phyloP scores from a whole-genome alignment of 2,113 vertebrate genomes.

The Phalacrocorax brasilianus region DNA sequence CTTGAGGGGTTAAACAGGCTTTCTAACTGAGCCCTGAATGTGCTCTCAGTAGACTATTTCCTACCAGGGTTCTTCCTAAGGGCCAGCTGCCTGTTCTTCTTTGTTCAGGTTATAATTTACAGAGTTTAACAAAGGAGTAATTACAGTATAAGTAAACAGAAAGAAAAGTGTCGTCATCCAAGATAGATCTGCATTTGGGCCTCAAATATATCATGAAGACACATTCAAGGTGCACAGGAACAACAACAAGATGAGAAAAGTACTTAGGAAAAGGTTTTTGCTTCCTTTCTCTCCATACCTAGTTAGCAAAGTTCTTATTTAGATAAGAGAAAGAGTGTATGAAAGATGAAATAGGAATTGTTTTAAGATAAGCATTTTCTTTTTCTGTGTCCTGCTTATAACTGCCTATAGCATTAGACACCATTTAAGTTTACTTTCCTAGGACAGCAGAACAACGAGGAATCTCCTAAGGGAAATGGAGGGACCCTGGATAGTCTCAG shows the following conservation, averaged over 20 bases:
- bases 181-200: too few species aligned
- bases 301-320: background rate
- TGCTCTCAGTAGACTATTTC: background rate
- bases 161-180: background rate
- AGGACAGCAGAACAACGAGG: fast-evolving
- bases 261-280: background rate
- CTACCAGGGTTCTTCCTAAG: background rate
- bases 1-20: background rate
- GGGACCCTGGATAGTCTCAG: too few species aligned
- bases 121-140: background rate
- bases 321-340: background rate
- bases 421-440: background rate
- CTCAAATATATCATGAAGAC: background rate
- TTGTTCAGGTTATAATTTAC: background rate
- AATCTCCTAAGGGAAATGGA: background rate
- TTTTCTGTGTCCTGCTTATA: background rate
- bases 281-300: background rate
- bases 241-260: background rate
- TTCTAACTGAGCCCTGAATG: background rate
- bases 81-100: too few species aligned
- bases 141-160: background rate
- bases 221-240: background rate
- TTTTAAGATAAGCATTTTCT: background rate
- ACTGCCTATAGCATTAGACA: background rate
- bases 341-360: background rate